Percentiles rank a stretch among this genome's conserved stretches.
phyloP scores from a whole-genome alignment of 1,140 invertebrate species.

The Philopotamus ludificatus region DNA sequence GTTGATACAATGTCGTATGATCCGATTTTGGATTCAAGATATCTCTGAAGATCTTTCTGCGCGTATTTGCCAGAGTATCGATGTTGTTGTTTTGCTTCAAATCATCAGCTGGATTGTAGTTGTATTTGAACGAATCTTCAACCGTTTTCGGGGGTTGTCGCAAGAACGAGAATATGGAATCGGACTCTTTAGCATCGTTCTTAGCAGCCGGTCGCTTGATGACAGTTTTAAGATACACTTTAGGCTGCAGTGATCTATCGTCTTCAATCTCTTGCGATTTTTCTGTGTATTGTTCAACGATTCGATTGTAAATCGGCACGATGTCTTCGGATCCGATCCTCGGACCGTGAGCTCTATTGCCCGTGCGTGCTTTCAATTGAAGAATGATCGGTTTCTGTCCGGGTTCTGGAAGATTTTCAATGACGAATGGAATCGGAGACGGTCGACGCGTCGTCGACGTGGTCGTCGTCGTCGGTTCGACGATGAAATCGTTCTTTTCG shows the following conservation, averaged over 20 bases:
- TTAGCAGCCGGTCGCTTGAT: slow-evolving; percentile 46
- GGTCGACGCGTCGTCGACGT: slow-evolving; percentile 26
- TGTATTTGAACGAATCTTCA: slow-evolving; percentile 18
- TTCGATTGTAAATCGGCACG: slow-evolving; percentile 29
- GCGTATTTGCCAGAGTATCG: slow-evolving; percentile 34
- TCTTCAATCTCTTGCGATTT: slow-evolving; percentile 7
- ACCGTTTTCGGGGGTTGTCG: slow-evolving; percentile 19
- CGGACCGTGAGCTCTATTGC: slow-evolving; percentile 34
- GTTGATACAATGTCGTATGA: slow-evolving; percentile 41
- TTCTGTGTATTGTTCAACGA: slow-evolving; percentile 27
- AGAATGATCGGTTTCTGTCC: slow-evolving; percentile 38
- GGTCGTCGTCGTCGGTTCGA: slow-evolving; percentile 1
- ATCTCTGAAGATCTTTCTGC: slow-evolving; percentile 33
- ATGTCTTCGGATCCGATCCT: slow-evolving; percentile 33
- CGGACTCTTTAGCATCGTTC: slow-evolving; percentile 31
- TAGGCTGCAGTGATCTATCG: slow-evolving; percentile 44
- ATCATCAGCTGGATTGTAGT: slow-evolving; percentile 16
- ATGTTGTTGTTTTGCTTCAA: slow-evolving; percentile 32
- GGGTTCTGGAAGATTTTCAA: slow-evolving; percentile 38
- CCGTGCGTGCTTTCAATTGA: slow-evolving; percentile 33
- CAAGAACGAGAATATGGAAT: slow-evolving; percentile 36
- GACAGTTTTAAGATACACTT: slow-evolving; percentile 50
- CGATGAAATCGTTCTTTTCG: slow-evolving; percentile 22
- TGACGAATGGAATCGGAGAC: slow-evolving; percentile 30
- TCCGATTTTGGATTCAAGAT: slow-evolving; percentile 35